A percentile compares a stretch with the other conserved stretches of the same genome.
phyloP scores from a whole-genome alignment of 1,140 invertebrate species.

The Schmidtea mediterranea region DNA sequence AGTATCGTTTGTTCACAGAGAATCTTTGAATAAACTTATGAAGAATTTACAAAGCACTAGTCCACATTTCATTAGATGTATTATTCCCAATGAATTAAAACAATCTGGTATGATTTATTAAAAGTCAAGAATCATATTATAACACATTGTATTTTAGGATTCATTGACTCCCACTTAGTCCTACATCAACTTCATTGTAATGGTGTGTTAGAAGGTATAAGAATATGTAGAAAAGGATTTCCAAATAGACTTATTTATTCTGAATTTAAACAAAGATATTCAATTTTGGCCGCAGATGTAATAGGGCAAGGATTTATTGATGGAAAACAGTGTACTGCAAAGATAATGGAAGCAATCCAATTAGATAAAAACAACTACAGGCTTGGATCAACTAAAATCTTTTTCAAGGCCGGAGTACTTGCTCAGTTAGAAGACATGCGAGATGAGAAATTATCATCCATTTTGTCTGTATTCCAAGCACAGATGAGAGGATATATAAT shows the following conservation, averaged over 20 bases:
- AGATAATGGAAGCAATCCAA: conserved; percentile 46
- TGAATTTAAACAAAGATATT: conserved; percentile 98
- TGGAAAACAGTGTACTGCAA: conserved; percentile 48
- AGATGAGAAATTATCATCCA: conserved; percentile 88
- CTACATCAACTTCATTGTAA: conserved; percentile 96
- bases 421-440: conserved; percentile 99
- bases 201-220: conserved; percentile 99
- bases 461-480: conserved; percentile 91
- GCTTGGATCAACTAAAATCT: conserved; percentile 85
- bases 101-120: conserved; percentile 38
- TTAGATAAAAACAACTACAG: conserved; percentile 60
- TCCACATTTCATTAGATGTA: conserved; percentile 96
- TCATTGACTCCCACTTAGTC: conserved; percentile 92
- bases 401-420: conserved; percentile 98
- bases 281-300: conserved; percentile 66
- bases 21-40: conserved; percentile 90
- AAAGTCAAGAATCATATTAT: no score
- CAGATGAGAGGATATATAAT: conserved; percentile 61
- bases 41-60: conserved; percentile 73
- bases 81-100: conserved; percentile 97
- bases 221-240: conserved; percentile 99
- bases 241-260: conserved; percentile 98
- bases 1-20: conserved; percentile 58
- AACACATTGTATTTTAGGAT: no score
- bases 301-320: conserved; percentile 44